Evolutionary conservation across 2,888 invertebrate genomes (phyloP).

Genomic region (Melolontha melolontha): DNA sequence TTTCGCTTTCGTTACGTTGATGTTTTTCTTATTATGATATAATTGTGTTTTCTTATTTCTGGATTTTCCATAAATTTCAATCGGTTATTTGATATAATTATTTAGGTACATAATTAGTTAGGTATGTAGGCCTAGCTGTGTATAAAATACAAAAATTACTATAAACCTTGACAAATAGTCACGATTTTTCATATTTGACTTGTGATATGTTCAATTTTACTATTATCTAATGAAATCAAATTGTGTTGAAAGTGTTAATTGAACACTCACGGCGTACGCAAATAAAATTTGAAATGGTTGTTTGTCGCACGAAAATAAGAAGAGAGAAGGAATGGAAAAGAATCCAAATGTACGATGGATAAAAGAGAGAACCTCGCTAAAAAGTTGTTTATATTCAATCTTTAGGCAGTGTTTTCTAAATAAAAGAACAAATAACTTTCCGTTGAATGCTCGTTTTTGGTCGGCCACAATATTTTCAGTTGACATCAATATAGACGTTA

Average conservation of each 20-base stretch:
- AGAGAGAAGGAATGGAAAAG: background rate
- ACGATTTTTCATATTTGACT: background rate
- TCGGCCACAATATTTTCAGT: conserved; percentile 21
- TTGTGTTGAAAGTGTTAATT: conserved; percentile 18
- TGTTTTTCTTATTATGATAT: too few relatives aligned
- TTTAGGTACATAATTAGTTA: too few relatives aligned
- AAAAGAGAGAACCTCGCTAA: conserved; percentile 15
- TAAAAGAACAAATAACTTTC: conserved; percentile 30
- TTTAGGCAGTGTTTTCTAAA: conserved; percentile 33
- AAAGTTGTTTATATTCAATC: conserved; percentile 31
- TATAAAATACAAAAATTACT: too few relatives aligned
- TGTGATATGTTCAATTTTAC: background rate
- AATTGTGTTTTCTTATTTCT: too few relatives aligned
- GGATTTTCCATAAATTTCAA: too few relatives aligned
- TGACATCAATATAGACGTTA: conserved; percentile 33
- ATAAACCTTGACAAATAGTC: background rate
- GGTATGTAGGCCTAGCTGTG: too few relatives aligned
- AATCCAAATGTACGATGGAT: background rate
- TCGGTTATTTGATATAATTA: too few relatives aligned
- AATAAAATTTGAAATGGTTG: conserved; percentile 13
- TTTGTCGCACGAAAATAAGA: background rate
- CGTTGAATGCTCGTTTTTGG: conserved; percentile 23
- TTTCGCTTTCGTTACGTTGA: too few relatives aligned
- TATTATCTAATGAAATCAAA: conserved; percentile 20
- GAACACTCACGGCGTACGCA: conserved; percentile 9